A percentile compares a stretch with the other conserved stretches of the same genome.
Evolutionary conservation across 2,888 invertebrate species (phyloP).

Genomic region (Drosophila rubida): DNA sequence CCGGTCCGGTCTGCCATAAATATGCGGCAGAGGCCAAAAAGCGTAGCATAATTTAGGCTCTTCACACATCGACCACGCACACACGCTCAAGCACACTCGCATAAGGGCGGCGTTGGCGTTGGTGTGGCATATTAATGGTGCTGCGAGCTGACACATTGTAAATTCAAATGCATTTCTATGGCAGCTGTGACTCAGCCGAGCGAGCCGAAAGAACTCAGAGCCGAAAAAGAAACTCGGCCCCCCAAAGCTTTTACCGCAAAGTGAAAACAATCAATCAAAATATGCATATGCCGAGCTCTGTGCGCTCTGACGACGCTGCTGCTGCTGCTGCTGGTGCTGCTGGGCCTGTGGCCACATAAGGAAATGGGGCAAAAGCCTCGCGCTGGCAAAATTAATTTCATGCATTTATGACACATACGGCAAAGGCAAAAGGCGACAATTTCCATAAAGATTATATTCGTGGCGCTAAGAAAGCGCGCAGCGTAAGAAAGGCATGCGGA

Average conservation of each 20-base stretch:
- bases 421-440: slow-evolving; percentile 53
- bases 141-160: slow-evolving; percentile 73
- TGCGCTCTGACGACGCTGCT: background rate
- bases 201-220: slow-evolving; percentile 1
- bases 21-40: slow-evolving; percentile 50
- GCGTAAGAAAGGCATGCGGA: slow-evolving; percentile 27
- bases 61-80: slow-evolving; percentile 28
- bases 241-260: slow-evolving; percentile 70
- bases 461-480: slow-evolving; percentile 9
- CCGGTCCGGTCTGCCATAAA: slow-evolving; percentile 55
- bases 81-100: slow-evolving; percentile 1
- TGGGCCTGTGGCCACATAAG: slow-evolving; percentile 8
- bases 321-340: too few relatives aligned
- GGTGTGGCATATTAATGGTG: slow-evolving; percentile 69
- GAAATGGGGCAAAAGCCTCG: slow-evolving; percentile 13
- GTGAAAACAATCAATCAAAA: slow-evolving; percentile 78
- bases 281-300: slow-evolving; percentile 34
- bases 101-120: background rate
- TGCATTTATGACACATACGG: slow-evolving; percentile 67
- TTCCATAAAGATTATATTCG: slow-evolving; percentile 64
- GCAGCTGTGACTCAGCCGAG: slow-evolving; percentile 51
- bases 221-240: slow-evolving; percentile 45
- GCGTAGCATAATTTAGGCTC: slow-evolving; percentile 58
- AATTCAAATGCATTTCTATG: slow-evolving; percentile 79
- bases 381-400: slow-evolving; percentile 67